Evolutionary conservation across 1,140 invertebrate genomes (phyloP).

Genomic region (Zeugodacus cucurbitae): DNA sequence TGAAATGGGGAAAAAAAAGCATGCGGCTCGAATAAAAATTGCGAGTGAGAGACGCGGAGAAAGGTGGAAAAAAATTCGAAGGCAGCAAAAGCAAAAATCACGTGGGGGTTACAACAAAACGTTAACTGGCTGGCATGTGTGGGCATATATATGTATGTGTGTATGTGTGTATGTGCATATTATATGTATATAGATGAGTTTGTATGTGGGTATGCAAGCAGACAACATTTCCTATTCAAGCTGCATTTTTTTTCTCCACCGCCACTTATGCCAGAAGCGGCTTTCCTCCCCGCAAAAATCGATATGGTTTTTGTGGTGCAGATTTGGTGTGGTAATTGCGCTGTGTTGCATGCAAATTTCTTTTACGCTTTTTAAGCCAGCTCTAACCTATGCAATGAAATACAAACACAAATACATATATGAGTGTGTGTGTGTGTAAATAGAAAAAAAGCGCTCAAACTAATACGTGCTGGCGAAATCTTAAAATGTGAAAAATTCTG

Average conservation of each 20-base stretch:
- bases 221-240: constrained; percentile 16
- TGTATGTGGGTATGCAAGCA: not conserved
- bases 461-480: not conserved
- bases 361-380: not conserved
- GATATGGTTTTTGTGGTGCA: constrained; percentile 9
- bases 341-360: constrained; percentile 36
- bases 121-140: not conserved
- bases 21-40: not conserved
- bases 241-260: not conserved
- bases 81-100: constrained; percentile 1
- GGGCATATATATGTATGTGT: not conserved
- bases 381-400: not conserved
- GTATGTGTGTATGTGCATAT: too few relatives aligned
- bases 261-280: not conserved
- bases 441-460: not conserved
- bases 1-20: not conserved
- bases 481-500: constrained; percentile 25
- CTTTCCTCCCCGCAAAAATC: constrained; percentile 26
- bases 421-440: not conserved
- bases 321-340: constrained; percentile 14
- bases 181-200: not conserved
- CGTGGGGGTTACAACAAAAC: not conserved
- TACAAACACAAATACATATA: not conserved
- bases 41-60: not conserved
- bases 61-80: not conserved